Evolutionary conservation across 2,797 vertebrate species (phyloP).

Genomic region (Phrynocephalus forsythii): DNA sequence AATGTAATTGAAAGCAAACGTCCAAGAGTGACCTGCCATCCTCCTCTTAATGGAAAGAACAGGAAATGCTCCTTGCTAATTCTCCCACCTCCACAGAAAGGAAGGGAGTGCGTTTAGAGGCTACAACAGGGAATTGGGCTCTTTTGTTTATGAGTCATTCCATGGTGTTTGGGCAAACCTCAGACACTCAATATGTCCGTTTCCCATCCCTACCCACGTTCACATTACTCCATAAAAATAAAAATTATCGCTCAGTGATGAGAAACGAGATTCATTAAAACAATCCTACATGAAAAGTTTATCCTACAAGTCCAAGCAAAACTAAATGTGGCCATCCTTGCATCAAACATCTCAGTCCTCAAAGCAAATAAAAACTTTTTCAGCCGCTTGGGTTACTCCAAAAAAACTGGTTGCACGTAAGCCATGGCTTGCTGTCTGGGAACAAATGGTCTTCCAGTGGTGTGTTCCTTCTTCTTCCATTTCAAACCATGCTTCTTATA

Average conservation of each 20-base stretch:
- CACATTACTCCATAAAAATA: slow-evolving; percentile 4
- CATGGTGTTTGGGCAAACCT: not conserved
- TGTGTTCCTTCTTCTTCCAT: not conserved
- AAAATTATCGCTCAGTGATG: not conserved
- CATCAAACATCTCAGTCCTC: not conserved
- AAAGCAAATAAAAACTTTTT: not conserved
- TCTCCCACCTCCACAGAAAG: slow-evolving; percentile 21
- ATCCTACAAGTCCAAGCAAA: not conserved
- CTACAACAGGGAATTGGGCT: not conserved
- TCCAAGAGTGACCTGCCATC: slow-evolving; percentile 6
- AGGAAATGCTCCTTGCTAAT: slow-evolving; percentile 27
- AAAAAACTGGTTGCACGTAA: not conserved
- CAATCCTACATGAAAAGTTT: not conserved
- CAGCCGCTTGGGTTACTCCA: not conserved
- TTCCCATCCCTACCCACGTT: not conserved
- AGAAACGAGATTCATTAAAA: not conserved
- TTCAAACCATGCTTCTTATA: too few relatives aligned
- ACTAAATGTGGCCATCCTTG: not conserved
- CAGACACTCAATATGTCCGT: not conserved
- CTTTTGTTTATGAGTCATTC: not conserved
- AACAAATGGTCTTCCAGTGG: not conserved
- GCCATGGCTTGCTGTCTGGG: not conserved
- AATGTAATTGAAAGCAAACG: slow-evolving; percentile 33
- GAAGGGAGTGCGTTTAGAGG: slow-evolving; percentile 1
- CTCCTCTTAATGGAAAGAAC: slow-evolving; percentile 3